Evolutionary conservation across 2,888 invertebrate species (phyloP).

Genomic region (Ormyrus pomaceus): DNA sequence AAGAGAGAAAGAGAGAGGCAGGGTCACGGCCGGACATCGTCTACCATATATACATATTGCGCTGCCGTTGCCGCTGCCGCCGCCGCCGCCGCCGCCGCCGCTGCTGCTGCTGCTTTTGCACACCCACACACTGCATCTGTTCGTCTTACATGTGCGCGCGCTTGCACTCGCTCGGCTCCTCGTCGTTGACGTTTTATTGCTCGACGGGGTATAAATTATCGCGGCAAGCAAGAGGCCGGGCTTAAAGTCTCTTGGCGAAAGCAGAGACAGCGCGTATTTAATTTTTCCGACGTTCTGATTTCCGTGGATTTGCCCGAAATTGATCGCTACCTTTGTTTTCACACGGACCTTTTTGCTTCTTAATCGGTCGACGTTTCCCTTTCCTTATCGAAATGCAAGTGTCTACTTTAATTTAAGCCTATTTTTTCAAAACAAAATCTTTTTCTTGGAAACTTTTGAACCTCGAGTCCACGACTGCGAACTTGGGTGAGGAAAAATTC

Average conservation of each 20-base stretch:
- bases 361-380: no score
- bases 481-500: no score
- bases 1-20: conserved; percentile 59
- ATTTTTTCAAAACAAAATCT: no score
- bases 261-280: conserved; percentile 19
- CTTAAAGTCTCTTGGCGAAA: conserved; percentile 51
- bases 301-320: no score
- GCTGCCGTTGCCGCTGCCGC: conserved; percentile 64
- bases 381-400: no score
- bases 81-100: conserved; percentile 62
- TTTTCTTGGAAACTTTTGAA: no score
- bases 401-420: no score
- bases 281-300: conserved; percentile 3
- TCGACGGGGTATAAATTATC: conserved; percentile 54
- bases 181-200: conserved; percentile 42
- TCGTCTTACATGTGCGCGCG: conserved; percentile 24
- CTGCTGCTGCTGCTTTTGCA: conserved; percentile 59
- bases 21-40: conserved; percentile 76
- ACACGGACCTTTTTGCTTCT: no score
- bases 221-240: conserved; percentile 13
- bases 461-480: no score
- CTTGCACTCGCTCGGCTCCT: conserved; percentile 21
- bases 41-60: conserved; percentile 66
- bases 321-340: no score
- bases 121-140: conserved; percentile 50